Evolutionary conservation across 2,888 invertebrate genomes (phyloP).

Genomic region (Euplagia quadripunctaria): DNA sequence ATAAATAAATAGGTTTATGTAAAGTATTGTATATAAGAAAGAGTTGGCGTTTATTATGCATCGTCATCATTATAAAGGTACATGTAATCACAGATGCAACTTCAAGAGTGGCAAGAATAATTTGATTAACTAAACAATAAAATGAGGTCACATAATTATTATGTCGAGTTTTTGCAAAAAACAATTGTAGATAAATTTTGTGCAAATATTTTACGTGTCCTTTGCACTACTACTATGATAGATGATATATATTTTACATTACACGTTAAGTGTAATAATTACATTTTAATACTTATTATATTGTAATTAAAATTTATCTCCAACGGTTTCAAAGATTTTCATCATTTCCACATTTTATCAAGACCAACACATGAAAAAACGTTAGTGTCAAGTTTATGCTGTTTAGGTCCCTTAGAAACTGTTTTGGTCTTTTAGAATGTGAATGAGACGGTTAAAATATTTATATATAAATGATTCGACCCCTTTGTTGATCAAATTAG

Average conservation of each 20-base stretch:
- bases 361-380: conserved; percentile 9
- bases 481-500: conserved; percentile 12
- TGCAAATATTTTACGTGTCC: conserved; percentile 31
- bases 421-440: conserved; percentile 11
- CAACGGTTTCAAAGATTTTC: conserved; percentile 61
- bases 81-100: conserved; percentile 79
- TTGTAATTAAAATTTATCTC: conserved; percentile 60
- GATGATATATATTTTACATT: conserved; percentile 3
- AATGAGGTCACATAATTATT: conserved; percentile 32
- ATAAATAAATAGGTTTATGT: conserved; percentile 28
- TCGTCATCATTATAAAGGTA: conserved; percentile 60
- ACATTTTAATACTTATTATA: neutral
- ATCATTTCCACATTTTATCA: conserved; percentile 26
- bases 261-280: neutral
- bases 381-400: conserved; percentile 5
- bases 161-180: conserved; percentile 38
- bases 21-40: conserved; percentile 42
- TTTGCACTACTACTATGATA: conserved; percentile 22
- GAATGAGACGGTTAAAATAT: conserved; percentile 11
- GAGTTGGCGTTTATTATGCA: conserved; percentile 59
- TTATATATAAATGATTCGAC: conserved; percentile 18
- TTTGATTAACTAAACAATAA: conserved; percentile 35
- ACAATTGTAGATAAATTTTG: conserved; percentile 64
- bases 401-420: neutral
- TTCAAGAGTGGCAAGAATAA: conserved; percentile 72